Evolutionary conservation across 2,888 invertebrate species (phyloP), one percentile per base, ranked within the genome.

Genomic region (Ophion ellenae): DNA sequence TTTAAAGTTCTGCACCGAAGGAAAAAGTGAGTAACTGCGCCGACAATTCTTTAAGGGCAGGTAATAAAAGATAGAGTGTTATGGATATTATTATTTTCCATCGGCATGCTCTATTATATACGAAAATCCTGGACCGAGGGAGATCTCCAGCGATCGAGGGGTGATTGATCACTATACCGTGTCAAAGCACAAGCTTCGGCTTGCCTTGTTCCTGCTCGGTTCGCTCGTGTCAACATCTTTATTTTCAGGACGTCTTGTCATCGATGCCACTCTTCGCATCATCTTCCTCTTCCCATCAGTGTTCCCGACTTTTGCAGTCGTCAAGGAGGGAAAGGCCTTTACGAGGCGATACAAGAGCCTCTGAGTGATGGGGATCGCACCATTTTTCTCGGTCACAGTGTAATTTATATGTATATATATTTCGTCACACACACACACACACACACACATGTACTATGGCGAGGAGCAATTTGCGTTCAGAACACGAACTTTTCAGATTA

Each of bases 401-500:
- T 32, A 32, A 32, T 32, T 32, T 32, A 32, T 32, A 32, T 32
- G 24, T 24, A 32, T 32, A 32, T 32, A 4, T 32, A 32, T 32
- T 32, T 32, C 32, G 24, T 24, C 24, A 2, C 24, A 24, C 24
- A 24, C 24, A 24, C 24, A 24, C 24, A 24, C 24, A 24, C 24
- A 24, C 24, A 24, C 24, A 24, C 24, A 2, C 24, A 24, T 24
- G 24, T 24, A 24, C 24, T 24, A 24, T 24, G 24, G 1, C 24
- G 2, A 24, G 24, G 24, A 24, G 57, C 70, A 84, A 80, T 84
- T 80, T 45, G 66, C 79, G 75, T 45, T 80, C 64, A 40, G n/a
- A 20, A 71, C 63, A 79, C 69, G 66, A 80, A 84, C 75, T 84
- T 76, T 84, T 80, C 28, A 57, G 75, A 84, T 84, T 71, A 79